Base-by-base conservation (phyloP, 2,113 vertebrate species). In the Gambusia affinis region DNA sequence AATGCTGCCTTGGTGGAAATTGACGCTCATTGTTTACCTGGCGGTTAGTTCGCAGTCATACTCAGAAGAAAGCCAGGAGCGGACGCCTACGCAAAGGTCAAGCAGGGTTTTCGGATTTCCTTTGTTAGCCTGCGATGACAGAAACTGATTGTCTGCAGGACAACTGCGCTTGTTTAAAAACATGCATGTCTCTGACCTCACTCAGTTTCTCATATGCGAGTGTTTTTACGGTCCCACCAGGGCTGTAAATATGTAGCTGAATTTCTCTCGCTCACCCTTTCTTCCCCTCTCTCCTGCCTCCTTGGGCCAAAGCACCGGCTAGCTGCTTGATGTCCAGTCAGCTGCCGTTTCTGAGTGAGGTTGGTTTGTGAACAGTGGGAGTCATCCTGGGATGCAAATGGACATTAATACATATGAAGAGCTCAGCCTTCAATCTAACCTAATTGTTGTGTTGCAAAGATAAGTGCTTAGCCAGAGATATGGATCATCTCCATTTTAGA, bases 281-380 rank as follows among this genome's bases (percentile, higher is more conserved):
- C 71, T 70, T 64, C 27, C 57, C 74, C 73, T 37, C 70, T 31
- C 39, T 44, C 30, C 47, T 17, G 24, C 66, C 65, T 86, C 82
- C 33, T 27, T 60, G 79, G 75, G 79, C 77, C 73, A 83, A 39
- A 87, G 82, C 79, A 79, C 84, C 44, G 80, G 75, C 83, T 61
- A 78, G 86, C 91, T 88, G 90, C 91, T 87, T 92, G 91, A 80
- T 84, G 85, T 82, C 78, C 86, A 86, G 80, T 88, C 66, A 4
- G 83, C 82, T 77, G 75, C 84, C 85, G 83, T 92, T 82, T 88
- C 88, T 78, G 77, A 78, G 64, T 44, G 73, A 68, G 68, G 86
- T 87, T 88, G 82, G 87, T 88, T 75, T 64, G 8, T 8, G 68
- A 87, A 82, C 83, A 91, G 91, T 85, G 85, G 85, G 85, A 85